Evolutionary conservation across 2,888 invertebrate genomes (phyloP), one percentile per base, ranked within the genome.

Genomic region (Cheilosia pagana): DNA sequence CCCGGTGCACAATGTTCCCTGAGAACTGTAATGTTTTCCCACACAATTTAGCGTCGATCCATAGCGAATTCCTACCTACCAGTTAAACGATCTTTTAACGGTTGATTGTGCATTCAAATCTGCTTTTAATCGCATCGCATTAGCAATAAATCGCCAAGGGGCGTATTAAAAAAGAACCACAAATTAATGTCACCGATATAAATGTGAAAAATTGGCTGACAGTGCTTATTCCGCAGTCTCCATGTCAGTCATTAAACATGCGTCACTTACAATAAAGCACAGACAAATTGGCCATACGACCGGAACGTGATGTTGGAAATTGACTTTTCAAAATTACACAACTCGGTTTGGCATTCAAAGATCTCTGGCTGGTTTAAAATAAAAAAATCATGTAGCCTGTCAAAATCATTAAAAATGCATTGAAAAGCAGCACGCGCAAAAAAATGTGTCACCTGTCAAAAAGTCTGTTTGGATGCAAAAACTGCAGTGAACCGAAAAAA

Each of bases 251-350:
- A 39, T 57, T 39, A 39, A 35, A 39, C 39, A 57, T 39, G 21
- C 19, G 35, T 21, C 21, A 57, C 39, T 57, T 57, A 12, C 35
- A 39, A 39, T 57, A 39, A 57, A 14, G 21, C 39, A 57, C 12
- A 6, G 21, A 39, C 35, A 57, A 57, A 57, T 57, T 35, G 39
- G 19, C 39, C 3, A 21, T 39, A 5, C 21, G 14, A 57, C 7
- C 6, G 14, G 6, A 57, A 57, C 35, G 35, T 57, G 57, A 39
- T 57, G n/a, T 5, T 5, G 19, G 19, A 21, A 57, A 57, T 21
- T 14, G 39, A 39, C 39, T 57, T 57, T 50, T 50, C 23, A 60
- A 35, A 39, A 72, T 21, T 19, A 10, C 41, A 35, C 16, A 0
- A 8, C 6, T 8, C 16, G 19, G 16, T 45, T 16, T 8, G 19